Evolutionary conservation across 2,797 vertebrate species (phyloP), one percentile per base, ranked within the genome.

Genomic region (Anguilla pacifica): DNA sequence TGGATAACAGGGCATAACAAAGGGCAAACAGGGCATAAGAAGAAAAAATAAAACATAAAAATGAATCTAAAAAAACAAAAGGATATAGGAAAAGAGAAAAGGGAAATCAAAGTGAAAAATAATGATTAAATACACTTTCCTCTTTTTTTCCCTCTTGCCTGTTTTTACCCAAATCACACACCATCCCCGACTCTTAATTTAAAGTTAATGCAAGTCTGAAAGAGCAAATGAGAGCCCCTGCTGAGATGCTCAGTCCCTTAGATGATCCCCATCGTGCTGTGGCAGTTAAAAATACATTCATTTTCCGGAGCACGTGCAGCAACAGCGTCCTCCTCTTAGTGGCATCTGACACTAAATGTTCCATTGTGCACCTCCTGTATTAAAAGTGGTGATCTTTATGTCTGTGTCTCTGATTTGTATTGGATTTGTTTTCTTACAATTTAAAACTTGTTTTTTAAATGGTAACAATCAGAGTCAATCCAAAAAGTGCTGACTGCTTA

Each of bases 211-310:
- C 46, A 3, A 82, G 79, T 11, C 79, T 49, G 79, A 82, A 82
- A 82, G 79, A 82, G 79, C 79, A 51, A 82, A 82, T n/a, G 79
- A 82, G 79, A 82, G 43, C 22, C 46, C 43, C 43, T n/a, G 79
- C 79, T 51, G 79, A 51, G 79, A 9, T 59, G 13, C 55, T 83
- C 83, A 49, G 19, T 31, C 28, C 13, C 53, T 53, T 39, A 59
- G 31, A 84, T 59, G 31, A 31, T 35, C 19, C 28, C 39, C 3
- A 53, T 51, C 79, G 46, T 82, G 79, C 46, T 49, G 46, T 49
- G 22, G 46, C 51, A 35, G 15, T 84, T 31, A 57, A 31, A 74
- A 74, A 74, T 10, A 46, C 35, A 79, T 51, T 82, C 46, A 82
- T 49, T 82, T 81, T 82, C 79, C n/a, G 15, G 46, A 7, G 10